These are phyloP conservation scores for Arremon brunneinucha DNA, from an alignment of 2,797 vertebrate species.

Conservation along the genomic window DNA sequence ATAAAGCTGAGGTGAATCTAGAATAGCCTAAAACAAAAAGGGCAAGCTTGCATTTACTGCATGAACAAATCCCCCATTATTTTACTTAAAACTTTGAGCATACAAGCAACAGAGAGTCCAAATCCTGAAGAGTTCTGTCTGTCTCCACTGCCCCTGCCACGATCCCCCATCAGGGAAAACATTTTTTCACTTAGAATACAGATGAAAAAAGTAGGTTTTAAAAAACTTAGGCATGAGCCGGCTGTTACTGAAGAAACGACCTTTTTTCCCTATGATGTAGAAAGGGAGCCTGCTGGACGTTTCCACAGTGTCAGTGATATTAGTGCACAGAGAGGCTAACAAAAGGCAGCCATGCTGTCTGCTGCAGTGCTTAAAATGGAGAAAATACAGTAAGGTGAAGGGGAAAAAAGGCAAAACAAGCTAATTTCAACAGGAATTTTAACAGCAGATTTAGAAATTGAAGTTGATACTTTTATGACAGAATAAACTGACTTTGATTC, in stretches of 20 bases:
- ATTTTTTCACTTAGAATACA: not conserved
- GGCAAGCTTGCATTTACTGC: not conserved
- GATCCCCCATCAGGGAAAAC: not conserved
- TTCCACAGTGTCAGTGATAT: conserved; percentile 26
- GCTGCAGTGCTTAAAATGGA: conserved; percentile 49
- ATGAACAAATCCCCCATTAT: not conserved
- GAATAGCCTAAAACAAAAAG: not conserved
- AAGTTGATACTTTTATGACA: not conserved
- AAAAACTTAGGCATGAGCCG: not conserved
- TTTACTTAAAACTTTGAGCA: not conserved
- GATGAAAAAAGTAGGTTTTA: not conserved
- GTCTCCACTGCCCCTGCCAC: too few species aligned
- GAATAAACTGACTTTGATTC: not conserved
- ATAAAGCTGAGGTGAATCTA: not conserved
- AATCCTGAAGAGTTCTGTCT: not conserved
- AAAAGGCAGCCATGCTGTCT: conserved; percentile 61
- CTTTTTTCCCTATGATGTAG: not conserved
- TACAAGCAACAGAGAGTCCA: not conserved
- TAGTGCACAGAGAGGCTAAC: conserved; percentile 34
- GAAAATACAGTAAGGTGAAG: conserved; percentile 33
- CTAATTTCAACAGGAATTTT: conserved; percentile 32
- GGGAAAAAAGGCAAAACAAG: not conserved
- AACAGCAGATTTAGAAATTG: not conserved
- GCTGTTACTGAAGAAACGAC: not conserved
- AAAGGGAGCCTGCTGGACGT: not conserved